Percentiles rank a stretch among this genome's conserved stretches.
phyloP scores from a whole-genome alignment of 2,797 vertebrate species.

The Pseudochirops corinnae region DNA sequence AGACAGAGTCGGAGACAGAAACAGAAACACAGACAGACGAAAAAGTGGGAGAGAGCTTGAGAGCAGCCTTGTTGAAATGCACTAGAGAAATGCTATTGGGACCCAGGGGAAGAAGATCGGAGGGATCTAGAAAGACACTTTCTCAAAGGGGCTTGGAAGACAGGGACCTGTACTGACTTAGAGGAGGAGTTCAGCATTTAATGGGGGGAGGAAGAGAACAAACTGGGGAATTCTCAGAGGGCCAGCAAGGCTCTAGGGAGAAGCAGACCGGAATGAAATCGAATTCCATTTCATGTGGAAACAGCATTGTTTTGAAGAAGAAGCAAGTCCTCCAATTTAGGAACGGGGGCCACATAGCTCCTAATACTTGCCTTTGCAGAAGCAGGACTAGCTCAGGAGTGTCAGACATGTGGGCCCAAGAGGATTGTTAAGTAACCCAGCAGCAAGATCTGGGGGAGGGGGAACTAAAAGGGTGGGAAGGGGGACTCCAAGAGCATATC shows the following conservation, averaged over 20 bases:
- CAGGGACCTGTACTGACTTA: neutral
- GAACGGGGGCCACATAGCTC: neutral
- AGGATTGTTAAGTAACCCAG: neutral
- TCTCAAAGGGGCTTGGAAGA: neutral
- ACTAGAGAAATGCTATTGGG: neutral
- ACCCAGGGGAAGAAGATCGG: neutral
- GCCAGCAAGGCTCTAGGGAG: neutral
- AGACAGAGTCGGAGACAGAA: neutral
- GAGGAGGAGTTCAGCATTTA: constrained; percentile 4
- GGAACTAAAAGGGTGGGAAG: neutral
- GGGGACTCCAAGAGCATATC: neutral
- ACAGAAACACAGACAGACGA: neutral
- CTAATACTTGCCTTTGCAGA: neutral
- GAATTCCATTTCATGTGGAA: neutral
- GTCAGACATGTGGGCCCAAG: neutral
- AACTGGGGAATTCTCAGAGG: neutral
- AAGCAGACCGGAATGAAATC: constrained; percentile 8
- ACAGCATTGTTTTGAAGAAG: neutral
- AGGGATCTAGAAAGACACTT: neutral
- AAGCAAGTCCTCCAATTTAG: neutral
- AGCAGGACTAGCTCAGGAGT: neutral
- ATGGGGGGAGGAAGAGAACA: neutral
- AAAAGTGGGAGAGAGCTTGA: neutral
- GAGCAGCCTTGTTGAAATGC: neutral
- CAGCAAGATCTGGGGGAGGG: neutral